Evolutionary conservation across 2,113 vertebrate species (phyloP).

Genomic region (Symphodus melops): DNA sequence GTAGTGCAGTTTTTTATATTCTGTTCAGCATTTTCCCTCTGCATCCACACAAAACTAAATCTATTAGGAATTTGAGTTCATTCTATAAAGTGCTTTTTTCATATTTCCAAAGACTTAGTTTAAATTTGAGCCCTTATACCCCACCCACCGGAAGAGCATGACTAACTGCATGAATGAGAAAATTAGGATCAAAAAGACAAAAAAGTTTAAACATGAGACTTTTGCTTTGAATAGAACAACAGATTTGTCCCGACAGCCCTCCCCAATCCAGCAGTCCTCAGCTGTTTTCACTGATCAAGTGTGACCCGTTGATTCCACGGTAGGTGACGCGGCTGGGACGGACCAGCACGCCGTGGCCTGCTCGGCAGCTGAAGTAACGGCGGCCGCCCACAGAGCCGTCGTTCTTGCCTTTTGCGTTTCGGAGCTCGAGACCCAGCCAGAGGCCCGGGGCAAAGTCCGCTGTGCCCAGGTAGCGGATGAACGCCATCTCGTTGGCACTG

Average conservation of each 20-base stretch:
- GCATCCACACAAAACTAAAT: slow-evolving; percentile 27
- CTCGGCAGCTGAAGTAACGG: slow-evolving; percentile 92
- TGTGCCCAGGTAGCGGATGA: slow-evolving; percentile 91
- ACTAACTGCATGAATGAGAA: slow-evolving; percentile 12
- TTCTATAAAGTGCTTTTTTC: slow-evolving; percentile 70
- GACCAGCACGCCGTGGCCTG: slow-evolving; percentile 90
- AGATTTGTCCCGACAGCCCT: neutral
- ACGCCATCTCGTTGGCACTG: slow-evolving; percentile 94
- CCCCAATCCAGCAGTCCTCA: slow-evolving; percentile 55
- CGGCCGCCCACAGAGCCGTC: slow-evolving; percentile 90
- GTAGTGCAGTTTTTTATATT: slow-evolving; percentile 59
- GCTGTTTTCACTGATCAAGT: slow-evolving; percentile 87
- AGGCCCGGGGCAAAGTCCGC: slow-evolving; percentile 91
- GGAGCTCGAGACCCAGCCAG: slow-evolving; percentile 96
- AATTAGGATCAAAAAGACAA: neutral
- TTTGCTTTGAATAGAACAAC: slow-evolving; percentile 11
- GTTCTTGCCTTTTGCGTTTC: slow-evolving; percentile 91
- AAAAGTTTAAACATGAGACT: slow-evolving; percentile 2
- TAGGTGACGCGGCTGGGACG: slow-evolving; percentile 94
- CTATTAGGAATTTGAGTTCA: slow-evolving; percentile 16
- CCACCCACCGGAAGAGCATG: neutral
- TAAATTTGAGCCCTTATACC: slow-evolving; percentile 8
- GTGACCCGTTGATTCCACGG: slow-evolving; percentile 91
- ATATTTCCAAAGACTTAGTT: slow-evolving; percentile 15
- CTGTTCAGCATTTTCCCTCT: slow-evolving; percentile 12